Percentiles rank a stretch among this genome's conserved stretches.
Evolutionary conservation across 2,888 invertebrate genomes (phyloP).

Genomic region (Caenorhabditis angaria): DNA sequence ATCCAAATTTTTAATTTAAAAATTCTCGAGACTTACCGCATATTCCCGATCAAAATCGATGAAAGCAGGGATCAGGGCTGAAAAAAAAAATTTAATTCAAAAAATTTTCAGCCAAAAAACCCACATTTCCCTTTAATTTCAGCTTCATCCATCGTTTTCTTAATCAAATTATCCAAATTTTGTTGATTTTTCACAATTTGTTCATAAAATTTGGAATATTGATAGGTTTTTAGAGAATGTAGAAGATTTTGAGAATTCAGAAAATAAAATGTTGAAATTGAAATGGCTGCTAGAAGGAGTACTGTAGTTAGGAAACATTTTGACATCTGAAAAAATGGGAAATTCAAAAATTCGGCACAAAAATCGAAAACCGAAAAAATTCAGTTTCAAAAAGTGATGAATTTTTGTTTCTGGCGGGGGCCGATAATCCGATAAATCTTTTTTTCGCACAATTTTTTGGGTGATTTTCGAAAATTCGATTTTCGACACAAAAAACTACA

Average conservation of each 20-base stretch:
- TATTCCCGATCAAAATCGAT: slow-evolving; percentile 71
- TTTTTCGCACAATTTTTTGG: too few species aligned
- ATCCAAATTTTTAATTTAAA: background rate
- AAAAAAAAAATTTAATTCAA: slow-evolving; percentile 10
- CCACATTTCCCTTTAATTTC: background rate
- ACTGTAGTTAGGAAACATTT: slow-evolving; percentile 4
- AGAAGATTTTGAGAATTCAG: slow-evolving; percentile 19
- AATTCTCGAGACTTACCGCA: slow-evolving; percentile 18
- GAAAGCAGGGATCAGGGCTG: slow-evolving; percentile 31
- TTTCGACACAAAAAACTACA: too few species aligned
- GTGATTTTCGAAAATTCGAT: too few species aligned
- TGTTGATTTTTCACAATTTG: slow-evolving; percentile 16
- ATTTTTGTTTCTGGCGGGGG: too few species aligned
- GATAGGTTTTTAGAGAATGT: slow-evolving; percentile 16
- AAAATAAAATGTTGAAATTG: slow-evolving; percentile 25
- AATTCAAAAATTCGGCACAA: too few species aligned
- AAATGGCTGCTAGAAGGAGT: slow-evolving; percentile 6
- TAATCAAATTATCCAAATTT: background rate
- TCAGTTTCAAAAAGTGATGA: too few species aligned
- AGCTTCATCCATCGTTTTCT: background rate
- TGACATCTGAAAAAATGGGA: too few species aligned
- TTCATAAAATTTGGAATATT: slow-evolving; percentile 22
- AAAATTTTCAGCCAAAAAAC: background rate
- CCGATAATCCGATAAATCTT: too few species aligned
- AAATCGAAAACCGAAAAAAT: too few species aligned